Conservation (phyloP, 2,888 invertebrate genomes). For the Cerastis leucographa region DNA sequence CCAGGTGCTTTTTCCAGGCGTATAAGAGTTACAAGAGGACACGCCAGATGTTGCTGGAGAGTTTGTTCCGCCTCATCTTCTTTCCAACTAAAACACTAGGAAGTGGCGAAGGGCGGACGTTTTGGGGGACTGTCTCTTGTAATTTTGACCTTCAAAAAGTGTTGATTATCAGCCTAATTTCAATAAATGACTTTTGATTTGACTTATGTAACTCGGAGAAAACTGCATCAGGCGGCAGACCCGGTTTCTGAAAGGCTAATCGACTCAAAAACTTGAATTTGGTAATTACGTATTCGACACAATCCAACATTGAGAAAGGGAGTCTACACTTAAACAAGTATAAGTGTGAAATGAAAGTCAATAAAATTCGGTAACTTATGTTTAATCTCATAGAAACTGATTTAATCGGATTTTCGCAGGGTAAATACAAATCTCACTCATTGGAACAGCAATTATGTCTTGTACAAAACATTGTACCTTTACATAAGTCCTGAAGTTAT, state of each 20-base stretch:
- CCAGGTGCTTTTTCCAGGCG: too few species aligned
- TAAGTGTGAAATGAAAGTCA: conserved; percentile 50
- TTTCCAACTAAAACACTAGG: too few species aligned
- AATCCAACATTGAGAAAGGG: not conserved
- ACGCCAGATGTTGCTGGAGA: too few species aligned
- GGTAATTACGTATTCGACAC: not conserved
- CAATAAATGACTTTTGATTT: too few species aligned
- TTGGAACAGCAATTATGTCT: conserved; percentile 36
- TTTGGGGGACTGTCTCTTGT: too few species aligned
- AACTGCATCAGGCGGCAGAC: not conserved
- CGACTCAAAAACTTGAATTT: not conserved
- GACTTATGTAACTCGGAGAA: not conserved
- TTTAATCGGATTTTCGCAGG: conserved; percentile 51
- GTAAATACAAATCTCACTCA: conserved; percentile 49
- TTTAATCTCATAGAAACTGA: conserved; percentile 67
- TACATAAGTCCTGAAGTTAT: conserved; percentile 21
- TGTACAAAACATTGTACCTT: conserved; percentile 52
- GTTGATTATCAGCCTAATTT: too few species aligned
- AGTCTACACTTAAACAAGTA: not conserved
- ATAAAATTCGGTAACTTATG: conserved; percentile 65
- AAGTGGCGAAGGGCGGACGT: too few species aligned
- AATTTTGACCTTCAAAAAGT: too few species aligned
- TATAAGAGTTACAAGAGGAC: too few species aligned
- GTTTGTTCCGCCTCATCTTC: too few species aligned
- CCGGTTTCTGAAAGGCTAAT: not conserved